These are phyloP conservation scores for Himalopsyche japonica DNA, from an alignment of 2,888 invertebrate species.

Conservation along the genomic window DNA sequence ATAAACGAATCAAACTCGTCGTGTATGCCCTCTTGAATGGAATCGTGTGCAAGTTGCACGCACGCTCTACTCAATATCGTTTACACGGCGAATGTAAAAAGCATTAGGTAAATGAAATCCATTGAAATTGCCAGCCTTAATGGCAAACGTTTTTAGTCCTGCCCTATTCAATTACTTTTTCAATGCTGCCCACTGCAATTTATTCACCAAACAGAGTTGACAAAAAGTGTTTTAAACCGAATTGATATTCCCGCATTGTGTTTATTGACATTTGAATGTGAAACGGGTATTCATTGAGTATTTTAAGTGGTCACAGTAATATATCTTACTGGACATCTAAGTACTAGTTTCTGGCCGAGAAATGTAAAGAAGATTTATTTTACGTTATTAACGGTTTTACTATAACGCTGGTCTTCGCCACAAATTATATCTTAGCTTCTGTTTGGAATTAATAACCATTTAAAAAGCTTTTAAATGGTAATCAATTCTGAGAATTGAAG, in stretches of 20 bases:
- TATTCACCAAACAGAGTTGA: not conserved
- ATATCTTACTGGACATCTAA: not conserved
- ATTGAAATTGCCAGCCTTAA: conserved; percentile 5
- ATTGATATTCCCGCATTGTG: not conserved
- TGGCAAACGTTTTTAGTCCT: conserved; percentile 4
- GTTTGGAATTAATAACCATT: too few relatives aligned
- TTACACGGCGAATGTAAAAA: conserved; percentile 10
- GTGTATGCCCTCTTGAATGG: conserved; percentile 4
- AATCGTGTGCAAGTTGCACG: not conserved
- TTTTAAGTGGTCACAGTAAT: not conserved
- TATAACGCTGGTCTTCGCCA: too few relatives aligned
- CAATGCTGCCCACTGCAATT: conserved; percentile 1
- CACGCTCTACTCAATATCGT: not conserved
- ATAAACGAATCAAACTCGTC: conserved; percentile 16
- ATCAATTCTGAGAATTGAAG: too few relatives aligned
- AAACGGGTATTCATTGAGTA: not conserved
- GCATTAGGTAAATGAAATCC: conserved; percentile 33
- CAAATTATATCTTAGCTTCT: too few relatives aligned
- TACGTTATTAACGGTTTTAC: not conserved
- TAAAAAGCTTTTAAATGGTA: too few relatives aligned
- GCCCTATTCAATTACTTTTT: conserved; percentile 22
- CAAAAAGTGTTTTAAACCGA: not conserved
- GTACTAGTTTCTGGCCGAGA: not conserved
- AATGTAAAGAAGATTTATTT: not conserved
- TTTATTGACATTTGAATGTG: not conserved